A percentile compares a stretch with the other conserved stretches of the same genome.
phyloP scores from a whole-genome alignment of 1,140 invertebrate genomes.

The Drosophila lacertosa region DNA sequence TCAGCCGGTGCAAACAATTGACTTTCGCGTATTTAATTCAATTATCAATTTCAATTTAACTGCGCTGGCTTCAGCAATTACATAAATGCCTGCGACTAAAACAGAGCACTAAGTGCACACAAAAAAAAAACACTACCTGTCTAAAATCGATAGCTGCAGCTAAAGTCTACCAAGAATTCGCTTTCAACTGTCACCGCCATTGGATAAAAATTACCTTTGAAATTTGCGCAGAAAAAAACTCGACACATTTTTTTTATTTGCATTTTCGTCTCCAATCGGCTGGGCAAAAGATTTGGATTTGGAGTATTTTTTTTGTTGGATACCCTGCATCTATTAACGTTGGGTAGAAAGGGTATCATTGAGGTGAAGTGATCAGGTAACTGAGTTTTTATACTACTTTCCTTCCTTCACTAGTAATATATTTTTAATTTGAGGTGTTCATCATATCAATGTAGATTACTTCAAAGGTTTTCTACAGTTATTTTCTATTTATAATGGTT shows the following conservation, averaged over 20 bases:
- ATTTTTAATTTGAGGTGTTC: no score
- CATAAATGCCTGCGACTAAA: slow-evolving; percentile 14
- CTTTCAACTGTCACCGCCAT: slow-evolving; percentile 45
- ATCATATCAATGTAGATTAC: no score
- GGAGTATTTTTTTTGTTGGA: slow-evolving; percentile 2
- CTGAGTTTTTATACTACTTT: no score
- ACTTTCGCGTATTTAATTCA: slow-evolving; percentile 58
- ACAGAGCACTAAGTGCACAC: slow-evolving; percentile 33
- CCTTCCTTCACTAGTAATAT: no score
- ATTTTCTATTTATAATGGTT: no score
- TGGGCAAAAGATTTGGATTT: slow-evolving; percentile 21
- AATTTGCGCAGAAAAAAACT: slow-evolving; percentile 44
- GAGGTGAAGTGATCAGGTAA: no score
- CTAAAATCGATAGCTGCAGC: slow-evolving; percentile 33
- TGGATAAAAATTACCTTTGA: slow-evolving; percentile 62
- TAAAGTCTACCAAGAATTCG: slow-evolving; percentile 18
- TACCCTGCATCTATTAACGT: neutral
- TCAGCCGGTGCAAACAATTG: slow-evolving; percentile 62
- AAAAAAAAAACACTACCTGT: slow-evolving; percentile 2
- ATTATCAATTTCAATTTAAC: slow-evolving; percentile 73
- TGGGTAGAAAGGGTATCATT: no score
- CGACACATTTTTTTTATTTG: slow-evolving; percentile 62
- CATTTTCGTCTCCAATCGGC: slow-evolving; percentile 55
- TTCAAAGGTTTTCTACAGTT: no score
- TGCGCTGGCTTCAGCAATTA: slow-evolving; percentile 43